A percentile compares a stretch with the other conserved stretches of the same genome.
These are phyloP conservation scores for Festucalex cinctus DNA, from an alignment of 2,113 vertebrate genomes.

Conservation along the genomic window DNA sequence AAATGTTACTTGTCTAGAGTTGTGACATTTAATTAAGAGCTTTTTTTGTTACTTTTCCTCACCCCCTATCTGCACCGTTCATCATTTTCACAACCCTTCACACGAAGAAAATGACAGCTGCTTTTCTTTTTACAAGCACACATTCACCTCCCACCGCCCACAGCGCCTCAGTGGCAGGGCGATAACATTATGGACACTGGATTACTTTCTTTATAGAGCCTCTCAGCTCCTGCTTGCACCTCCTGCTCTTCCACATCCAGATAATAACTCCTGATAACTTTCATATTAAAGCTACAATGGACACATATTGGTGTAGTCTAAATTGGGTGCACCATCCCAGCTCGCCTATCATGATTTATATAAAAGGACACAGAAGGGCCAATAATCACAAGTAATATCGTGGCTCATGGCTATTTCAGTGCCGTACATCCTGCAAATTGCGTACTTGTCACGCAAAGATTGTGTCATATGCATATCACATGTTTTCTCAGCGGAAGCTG, in stretches of 20 bases:
- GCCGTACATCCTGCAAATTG: not conserved
- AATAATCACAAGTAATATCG: conserved; percentile 1
- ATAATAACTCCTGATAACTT: conserved; percentile 36
- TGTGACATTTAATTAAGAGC: not conserved
- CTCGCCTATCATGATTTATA: conserved; percentile 7
- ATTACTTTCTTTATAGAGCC: conserved; percentile 37
- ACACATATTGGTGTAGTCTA: conserved; percentile 27
- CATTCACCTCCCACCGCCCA: conserved; percentile 9
- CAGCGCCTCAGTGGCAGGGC: conserved; percentile 12
- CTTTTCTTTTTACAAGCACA: not conserved
- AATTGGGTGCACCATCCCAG: not conserved
- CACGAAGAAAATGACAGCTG: not conserved
- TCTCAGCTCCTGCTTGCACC: conserved; percentile 22
- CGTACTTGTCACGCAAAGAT: not conserved
- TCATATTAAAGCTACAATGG: conserved; percentile 30
- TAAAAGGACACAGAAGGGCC: not conserved
- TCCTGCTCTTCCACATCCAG: conserved; percentile 23
- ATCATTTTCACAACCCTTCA: conserved; percentile 14
- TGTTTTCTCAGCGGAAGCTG: too few species aligned
- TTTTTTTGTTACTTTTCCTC: not conserved
- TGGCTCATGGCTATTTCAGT: not conserved
- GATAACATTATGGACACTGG: conserved; percentile 29
- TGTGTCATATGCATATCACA: too few species aligned
- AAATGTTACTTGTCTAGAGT: not conserved
- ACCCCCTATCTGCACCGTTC: conserved; percentile 3